Evolutionary conservation across 1,140 invertebrate genomes (phyloP).

Genomic region (Odontomachus brunneus): DNA sequence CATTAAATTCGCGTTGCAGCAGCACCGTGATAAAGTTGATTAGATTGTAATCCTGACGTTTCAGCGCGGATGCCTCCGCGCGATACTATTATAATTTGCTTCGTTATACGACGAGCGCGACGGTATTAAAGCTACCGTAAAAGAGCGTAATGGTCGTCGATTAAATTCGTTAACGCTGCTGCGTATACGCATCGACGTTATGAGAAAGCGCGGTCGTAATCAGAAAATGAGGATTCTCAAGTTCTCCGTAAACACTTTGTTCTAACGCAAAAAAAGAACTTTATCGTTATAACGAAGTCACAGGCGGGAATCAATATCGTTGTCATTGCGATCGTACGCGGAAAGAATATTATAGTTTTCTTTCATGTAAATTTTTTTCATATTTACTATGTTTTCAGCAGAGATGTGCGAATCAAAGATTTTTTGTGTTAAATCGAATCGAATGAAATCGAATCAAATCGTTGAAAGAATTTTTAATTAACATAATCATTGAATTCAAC

Average conservation of each 20-base stretch:
- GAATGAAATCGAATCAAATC: too few relatives aligned
- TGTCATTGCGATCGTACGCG: not conserved
- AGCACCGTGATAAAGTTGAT: conserved; percentile 49
- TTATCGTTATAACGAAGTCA: conserved; percentile 27
- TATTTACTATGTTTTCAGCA: too few relatives aligned
- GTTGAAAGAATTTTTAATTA: too few relatives aligned
- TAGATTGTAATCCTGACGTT: conserved; percentile 53
- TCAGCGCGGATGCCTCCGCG: conserved; percentile 16
- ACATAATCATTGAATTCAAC: too few relatives aligned
- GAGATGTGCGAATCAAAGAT: too few relatives aligned
- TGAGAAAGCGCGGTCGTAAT: conserved; percentile 28
- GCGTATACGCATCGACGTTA: not conserved
- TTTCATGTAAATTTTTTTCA: too few relatives aligned
- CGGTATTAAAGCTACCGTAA: conserved; percentile 35
- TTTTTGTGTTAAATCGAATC: too few relatives aligned
- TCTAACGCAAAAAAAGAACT: conserved; percentile 23
- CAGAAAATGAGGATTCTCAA: conserved; percentile 23
- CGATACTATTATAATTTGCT: conserved; percentile 29
- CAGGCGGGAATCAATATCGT: conserved; percentile 16
- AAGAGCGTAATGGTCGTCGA: conserved; percentile 17
- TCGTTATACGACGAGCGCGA: conserved; percentile 1
- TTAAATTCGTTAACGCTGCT: conserved; percentile 46
- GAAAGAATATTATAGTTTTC: too few relatives aligned
- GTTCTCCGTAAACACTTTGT: conserved; percentile 10
- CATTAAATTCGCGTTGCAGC: conserved; percentile 49